These are phyloP conservation scores for Tyrannus savana DNA, from an alignment of 2,113 vertebrate species.

Conservation along the genomic window DNA sequence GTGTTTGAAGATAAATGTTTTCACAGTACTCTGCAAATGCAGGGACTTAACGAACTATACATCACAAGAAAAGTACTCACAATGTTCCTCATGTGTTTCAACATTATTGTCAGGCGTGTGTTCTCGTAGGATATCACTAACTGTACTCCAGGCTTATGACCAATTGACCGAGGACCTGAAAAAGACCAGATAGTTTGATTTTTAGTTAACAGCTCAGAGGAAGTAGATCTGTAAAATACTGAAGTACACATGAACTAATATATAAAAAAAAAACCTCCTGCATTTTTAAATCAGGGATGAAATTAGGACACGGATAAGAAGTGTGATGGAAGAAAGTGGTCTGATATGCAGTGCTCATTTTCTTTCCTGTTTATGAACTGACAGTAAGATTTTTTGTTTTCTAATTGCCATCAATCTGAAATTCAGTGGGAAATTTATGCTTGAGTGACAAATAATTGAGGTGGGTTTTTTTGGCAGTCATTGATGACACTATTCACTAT, in stretches of 20 bases:
- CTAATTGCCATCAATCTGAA: neutral
- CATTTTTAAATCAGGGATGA: neutral
- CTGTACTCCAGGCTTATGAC: conserved; percentile 78
- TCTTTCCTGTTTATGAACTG: neutral
- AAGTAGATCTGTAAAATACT: neutral
- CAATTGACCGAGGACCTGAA: conserved; percentile 44
- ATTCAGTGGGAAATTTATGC: conserved; percentile 25
- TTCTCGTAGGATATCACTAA: conserved; percentile 75
- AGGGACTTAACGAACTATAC: rapidly evolving
- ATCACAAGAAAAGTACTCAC: conserved; percentile 74
- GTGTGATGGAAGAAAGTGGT: neutral
- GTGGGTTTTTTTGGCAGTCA: neutral
- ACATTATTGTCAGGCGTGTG: conserved; percentile 78
- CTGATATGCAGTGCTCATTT: neutral
- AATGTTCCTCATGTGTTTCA: conserved; percentile 88
- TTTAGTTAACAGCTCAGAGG: neutral
- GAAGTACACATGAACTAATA: neutral
- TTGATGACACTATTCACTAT: neutral
- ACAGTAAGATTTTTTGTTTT: neutral
- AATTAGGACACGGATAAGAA: neutral
- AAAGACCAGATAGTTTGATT: neutral
- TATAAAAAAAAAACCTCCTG: neutral
- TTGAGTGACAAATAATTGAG: neutral
- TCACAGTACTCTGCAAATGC: neutral
- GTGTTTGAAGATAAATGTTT: neutral